Conservation (phyloP, 2,888 invertebrate genomes). For the Ceratothoa steindachneri region DNA sequence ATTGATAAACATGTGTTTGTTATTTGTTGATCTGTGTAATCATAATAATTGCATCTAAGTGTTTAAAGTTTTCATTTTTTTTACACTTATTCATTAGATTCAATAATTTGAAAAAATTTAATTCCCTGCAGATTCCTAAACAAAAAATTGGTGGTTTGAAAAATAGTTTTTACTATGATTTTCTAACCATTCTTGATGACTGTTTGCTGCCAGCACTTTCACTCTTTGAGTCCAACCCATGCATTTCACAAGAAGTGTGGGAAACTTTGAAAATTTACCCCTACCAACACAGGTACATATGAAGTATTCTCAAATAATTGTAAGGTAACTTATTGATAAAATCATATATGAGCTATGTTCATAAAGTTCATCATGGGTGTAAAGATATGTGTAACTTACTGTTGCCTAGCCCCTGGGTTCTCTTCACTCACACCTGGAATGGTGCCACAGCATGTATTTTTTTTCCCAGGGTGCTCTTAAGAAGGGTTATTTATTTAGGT, state of each 20-base stretch:
- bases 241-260: slow-evolving; percentile 95
- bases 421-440: too few relatives aligned
- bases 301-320: too few relatives aligned
- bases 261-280: slow-evolving; percentile 78
- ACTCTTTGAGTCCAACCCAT: slow-evolving; percentile 88
- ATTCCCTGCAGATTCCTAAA: neutral
- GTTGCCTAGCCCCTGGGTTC: too few relatives aligned
- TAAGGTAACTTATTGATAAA: too few relatives aligned
- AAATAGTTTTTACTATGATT: slow-evolving; percentile 66
- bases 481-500: too few relatives aligned
- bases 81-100: neutral
- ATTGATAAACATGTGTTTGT: neutral
- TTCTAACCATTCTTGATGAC: slow-evolving; percentile 79
- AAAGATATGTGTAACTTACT: too few relatives aligned
- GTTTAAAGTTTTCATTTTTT: neutral
- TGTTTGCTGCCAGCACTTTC: slow-evolving; percentile 85
- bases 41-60: slow-evolving; percentile 22
- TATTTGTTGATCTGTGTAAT: neutral
- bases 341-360: too few relatives aligned
- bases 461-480: too few relatives aligned
- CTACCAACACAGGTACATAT: slow-evolving; percentile 61
- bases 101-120: neutral
- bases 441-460: too few relatives aligned
- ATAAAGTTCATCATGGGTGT: too few relatives aligned
- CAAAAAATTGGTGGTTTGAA: slow-evolving; percentile 17